These are phyloP conservation scores for Dryomyza anilis DNA, from an alignment of 2,888 invertebrate genomes.

Conservation along the genomic window DNA sequence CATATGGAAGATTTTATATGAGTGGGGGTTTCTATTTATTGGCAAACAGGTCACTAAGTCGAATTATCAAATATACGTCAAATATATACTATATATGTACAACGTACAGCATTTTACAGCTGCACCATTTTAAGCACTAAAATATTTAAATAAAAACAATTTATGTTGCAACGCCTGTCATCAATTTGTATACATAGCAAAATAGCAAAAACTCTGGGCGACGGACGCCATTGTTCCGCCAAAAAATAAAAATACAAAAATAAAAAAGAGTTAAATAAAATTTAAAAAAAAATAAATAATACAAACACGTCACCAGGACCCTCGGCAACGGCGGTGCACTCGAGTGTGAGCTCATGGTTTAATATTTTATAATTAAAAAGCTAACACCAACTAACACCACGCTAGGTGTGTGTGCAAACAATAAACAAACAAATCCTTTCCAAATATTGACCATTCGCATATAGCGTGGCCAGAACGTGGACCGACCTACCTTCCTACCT, in stretches of 20 bases:
- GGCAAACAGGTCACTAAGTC: too few species aligned
- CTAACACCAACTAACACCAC: slow-evolving; percentile 56
- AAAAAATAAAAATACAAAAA: too few species aligned
- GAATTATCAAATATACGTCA: too few species aligned
- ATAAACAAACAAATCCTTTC: slow-evolving; percentile 58
- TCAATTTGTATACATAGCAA: slow-evolving; percentile 45
- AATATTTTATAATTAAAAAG: slow-evolving; percentile 61
- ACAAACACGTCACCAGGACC: background rate
- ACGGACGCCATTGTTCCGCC: slow-evolving; percentile 35
- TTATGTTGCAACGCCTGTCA: slow-evolving; percentile 18
- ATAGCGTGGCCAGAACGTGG: slow-evolving; percentile 33
- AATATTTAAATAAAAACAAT: slow-evolving; percentile 3
- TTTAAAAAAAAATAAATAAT: too few species aligned
- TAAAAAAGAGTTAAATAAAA: too few species aligned
- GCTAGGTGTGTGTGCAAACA: slow-evolving; percentile 56
- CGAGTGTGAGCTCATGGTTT: slow-evolving; percentile 53
- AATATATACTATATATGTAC: too few species aligned
- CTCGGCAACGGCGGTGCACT: background rate
- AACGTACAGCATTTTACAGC: too few species aligned
- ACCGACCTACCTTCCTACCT: too few species aligned
- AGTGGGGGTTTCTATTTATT: too few species aligned
- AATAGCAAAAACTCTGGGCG: slow-evolving; percentile 21
- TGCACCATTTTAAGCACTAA: too few species aligned
- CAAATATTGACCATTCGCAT: slow-evolving; percentile 57
- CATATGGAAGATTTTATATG: too few species aligned